Base-by-base conservation (phyloP, 2,797 vertebrate genomes). In the Orientallactaga sibirica region DNA sequence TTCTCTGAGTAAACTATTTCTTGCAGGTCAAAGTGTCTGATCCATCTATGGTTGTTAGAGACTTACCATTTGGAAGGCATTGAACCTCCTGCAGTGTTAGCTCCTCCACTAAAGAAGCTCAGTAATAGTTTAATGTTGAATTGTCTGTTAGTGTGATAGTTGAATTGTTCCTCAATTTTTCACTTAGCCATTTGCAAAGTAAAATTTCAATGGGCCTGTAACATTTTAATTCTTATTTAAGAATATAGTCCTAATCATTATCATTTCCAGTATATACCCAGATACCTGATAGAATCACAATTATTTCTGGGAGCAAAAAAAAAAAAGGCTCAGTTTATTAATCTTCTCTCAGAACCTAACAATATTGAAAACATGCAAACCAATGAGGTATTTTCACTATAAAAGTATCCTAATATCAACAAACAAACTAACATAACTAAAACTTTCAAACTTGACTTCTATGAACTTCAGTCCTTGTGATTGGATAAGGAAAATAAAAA, bases 121-220 rank as follows among this genome's bases (percentile, higher is more conserved):
- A 94, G 19, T 92, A 95, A 90, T 19, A 67, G 70, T 85, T 85
- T 93, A 87, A 93, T 91, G 18, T 82, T 78, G n/a, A 94, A 87
- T 15, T 95, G 16, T 93, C 93, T 89, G 66, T 79, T n/a, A n/a
- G n/a, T n/a, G n/a, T n/a, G 20, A 68, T 89, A 67, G 67, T 70
- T 92, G 41, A 73, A 15, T 74, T 89, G 66, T 67, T 76, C 18
- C 15, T 5, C 55, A 20, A 71, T 94, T 92, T 95, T 37, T 94
- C 75, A 61, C 48, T 93, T 74, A 90, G 52, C 16, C 71, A 88
- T 79, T 90, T 83, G 25, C 18, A 93, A 90, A 77, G 48, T 86
- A 79, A 89, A 95, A 95, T 88, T 95, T 85, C 43, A 20, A 78
- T 85, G 15, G 5, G 6, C 66, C 78, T 10, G 33, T 79, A 86